Evolutionary conservation across 1,140 invertebrate species (phyloP), one percentile per base, ranked within the genome.

Genomic region (Lysiphlebus fabarum): DNA sequence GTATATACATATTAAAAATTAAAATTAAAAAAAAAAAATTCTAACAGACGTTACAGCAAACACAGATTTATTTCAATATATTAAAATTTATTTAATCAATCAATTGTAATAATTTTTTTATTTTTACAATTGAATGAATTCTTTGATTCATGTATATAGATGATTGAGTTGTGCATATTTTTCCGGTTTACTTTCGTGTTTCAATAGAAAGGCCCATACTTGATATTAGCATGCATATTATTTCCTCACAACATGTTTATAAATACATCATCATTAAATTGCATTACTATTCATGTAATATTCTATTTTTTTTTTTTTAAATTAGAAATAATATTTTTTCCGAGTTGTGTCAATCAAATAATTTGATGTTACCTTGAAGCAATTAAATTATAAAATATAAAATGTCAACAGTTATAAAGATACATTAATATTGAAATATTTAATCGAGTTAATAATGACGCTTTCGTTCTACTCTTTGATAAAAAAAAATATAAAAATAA

Each of bases 161-260:
- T 26, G 17, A 26, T 57, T 4, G 36, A n/a, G 10, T 49, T 49
- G 47, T 49, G 26, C 26, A 26, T n/a, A 42, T 40, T 59, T 59
- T 59, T 59, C 57, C 50, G 57, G 57, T 59, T 59, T 53, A 59
- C 57, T 59, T 59, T 59, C 57, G 53, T 53, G 17, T 26, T 53
- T 59, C 36, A 33, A 40, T 59, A 45, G 57, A 59, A 59, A 59
- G 57, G 49, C 50, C 37, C 14, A 14, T 5, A 14, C 34, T 11
- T 14, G 47, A 53, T n/a, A n/a, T 51, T 40, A 9, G 41, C 49
- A 58, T 58, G 33, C 33, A 58, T 26, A 58, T 58, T 50, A 40
- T 42, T 54, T 54, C 41, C 42, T 43, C 53, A n/a, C 17, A 14
- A 54, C 53, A 42, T 42, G 38, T 14, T 43, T 12, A 8, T 10